Base-by-base conservation (phyloP, 2,113 vertebrate species). In the Channa maculata region DNA sequence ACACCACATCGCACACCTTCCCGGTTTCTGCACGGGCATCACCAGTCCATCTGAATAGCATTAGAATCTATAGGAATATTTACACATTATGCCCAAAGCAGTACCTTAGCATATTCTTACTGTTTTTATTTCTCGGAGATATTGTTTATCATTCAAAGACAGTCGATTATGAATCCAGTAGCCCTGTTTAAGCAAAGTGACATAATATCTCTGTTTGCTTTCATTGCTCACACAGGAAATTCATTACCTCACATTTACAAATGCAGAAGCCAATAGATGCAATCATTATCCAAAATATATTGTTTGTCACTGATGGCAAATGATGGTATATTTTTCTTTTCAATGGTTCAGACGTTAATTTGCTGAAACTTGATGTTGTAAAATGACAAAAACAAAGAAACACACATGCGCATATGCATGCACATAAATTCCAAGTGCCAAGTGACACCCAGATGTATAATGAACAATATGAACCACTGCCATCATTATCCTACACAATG, bases 401-500 rank as follows among this genome's bases (percentile, higher is more conserved):
- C 62, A 37, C 55, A 45, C 77, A 44, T 45, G 5, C 76, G 62
- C 66, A 78, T 68, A 65, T 50, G 72, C 68, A 68, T 39, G 58
- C 44, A 58, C 59, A 87, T 69, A 86, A 75, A 89, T 87, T 84
- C 79, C 55, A 76, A 77, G 79, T 80, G 88, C 63, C 8, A 65
- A 76, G 83, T 91, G 90, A 91, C 90, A 86, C 74, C 55, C 78
- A 79, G 80, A 91, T 53, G 79, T 91, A 90, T 87, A 92, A 90
- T 89, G 89, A 93, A 91, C 91, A 90, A 89, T 88, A 91, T 88
- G 84, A 93, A 91, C 86, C 79, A 77, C 50, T 81, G 89, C 82
- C 88, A 90, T 91, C 91, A 90, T 93, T 91, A 91, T 92, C 79
- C 89, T 76, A 90, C 85, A 89, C 89, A 87, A 84, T 87, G 86